Evolutionary conservation across 2,797 vertebrate species (phyloP).

Genomic region (Avahi laniger): DNA sequence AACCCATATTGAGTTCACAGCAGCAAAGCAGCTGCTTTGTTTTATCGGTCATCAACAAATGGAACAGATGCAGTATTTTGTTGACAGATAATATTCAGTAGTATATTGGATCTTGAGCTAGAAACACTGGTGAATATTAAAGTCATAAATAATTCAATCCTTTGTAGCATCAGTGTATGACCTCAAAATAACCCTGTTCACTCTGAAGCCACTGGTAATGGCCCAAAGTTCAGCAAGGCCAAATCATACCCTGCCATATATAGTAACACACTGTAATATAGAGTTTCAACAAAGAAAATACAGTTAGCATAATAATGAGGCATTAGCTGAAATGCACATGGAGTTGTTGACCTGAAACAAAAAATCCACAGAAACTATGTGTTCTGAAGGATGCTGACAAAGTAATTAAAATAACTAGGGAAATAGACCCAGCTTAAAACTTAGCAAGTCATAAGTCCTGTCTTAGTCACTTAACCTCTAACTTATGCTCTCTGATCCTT

Average conservation of each 20-base stretch:
- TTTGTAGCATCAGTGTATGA: conserved; percentile 71
- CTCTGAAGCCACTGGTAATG: conserved; percentile 72
- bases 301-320: conserved; percentile 78
- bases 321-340: conserved; percentile 72
- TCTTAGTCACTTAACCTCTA: conserved; percentile 76
- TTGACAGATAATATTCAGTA: conserved; percentile 76
- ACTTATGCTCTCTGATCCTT: conserved; percentile 64
- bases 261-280: conserved; percentile 70
- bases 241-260: conserved; percentile 74
- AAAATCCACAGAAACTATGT: conserved; percentile 66
- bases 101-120: conserved; percentile 73
- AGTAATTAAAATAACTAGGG: conserved; percentile 76
- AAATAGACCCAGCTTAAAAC: conserved; percentile 66
- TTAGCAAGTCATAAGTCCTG: conserved; percentile 67
- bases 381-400: conserved; percentile 72
- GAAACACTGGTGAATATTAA: conserved; percentile 79
- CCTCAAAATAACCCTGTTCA: conserved; percentile 77
- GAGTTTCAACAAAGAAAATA: conserved; percentile 77
- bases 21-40: conserved; percentile 65
- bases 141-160: conserved; percentile 81
- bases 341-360: conserved; percentile 79
- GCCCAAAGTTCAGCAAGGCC: conserved; percentile 71
- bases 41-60: conserved; percentile 71
- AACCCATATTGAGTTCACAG: conserved; percentile 51
- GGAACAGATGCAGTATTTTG: conserved; percentile 75